These are phyloP conservation scores for Spodoptera litura DNA, from an alignment of 1,140 invertebrate species.

Conservation along the genomic window DNA sequence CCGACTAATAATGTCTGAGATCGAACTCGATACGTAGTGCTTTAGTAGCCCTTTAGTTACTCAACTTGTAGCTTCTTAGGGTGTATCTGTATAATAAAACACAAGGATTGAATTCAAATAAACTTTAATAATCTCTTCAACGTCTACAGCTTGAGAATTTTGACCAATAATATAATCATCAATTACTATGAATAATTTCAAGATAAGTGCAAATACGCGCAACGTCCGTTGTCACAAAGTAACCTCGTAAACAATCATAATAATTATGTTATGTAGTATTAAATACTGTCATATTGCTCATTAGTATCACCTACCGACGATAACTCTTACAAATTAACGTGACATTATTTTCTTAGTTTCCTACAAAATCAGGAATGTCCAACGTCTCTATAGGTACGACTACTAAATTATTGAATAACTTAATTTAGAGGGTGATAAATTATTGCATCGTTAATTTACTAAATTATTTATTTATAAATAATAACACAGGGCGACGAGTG, in stretches of 20 bases:
- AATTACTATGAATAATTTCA: slow-evolving; percentile 48
- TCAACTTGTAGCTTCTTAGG: too few relatives aligned
- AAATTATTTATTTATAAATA: slow-evolving; percentile 9
- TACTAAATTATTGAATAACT: slow-evolving; percentile 12
- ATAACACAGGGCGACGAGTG: slow-evolving; percentile 6
- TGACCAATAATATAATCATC: slow-evolving; percentile 52
- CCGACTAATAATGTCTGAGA: too few relatives aligned
- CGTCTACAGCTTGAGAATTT: slow-evolving; percentile 71
- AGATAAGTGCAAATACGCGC: slow-evolving; percentile 54
- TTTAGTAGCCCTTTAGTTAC: background rate
- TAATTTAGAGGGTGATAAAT: slow-evolving; percentile 24
- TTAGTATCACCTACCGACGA: slow-evolving; percentile 61
- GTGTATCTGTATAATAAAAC: slow-evolving; percentile 60
- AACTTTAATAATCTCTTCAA: slow-evolving; percentile 81
- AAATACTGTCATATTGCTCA: slow-evolving; percentile 75
- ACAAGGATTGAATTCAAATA: slow-evolving; percentile 72
- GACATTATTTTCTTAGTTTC: slow-evolving; percentile 33
- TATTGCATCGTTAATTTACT: slow-evolving; percentile 24
- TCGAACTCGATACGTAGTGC: too few relatives aligned
- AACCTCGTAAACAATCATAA: slow-evolving; percentile 35
- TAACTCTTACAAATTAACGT: slow-evolving; percentile 41
- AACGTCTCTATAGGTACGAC: slow-evolving; percentile 26
- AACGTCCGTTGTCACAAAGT: slow-evolving; percentile 34
- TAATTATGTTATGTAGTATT: slow-evolving; percentile 45
- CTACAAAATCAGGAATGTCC: slow-evolving; percentile 37